Evolutionary conservation across 2,888 invertebrate species (phyloP), one percentile per base, ranked within the genome.

Genomic region (Dascillus cervinus): DNA sequence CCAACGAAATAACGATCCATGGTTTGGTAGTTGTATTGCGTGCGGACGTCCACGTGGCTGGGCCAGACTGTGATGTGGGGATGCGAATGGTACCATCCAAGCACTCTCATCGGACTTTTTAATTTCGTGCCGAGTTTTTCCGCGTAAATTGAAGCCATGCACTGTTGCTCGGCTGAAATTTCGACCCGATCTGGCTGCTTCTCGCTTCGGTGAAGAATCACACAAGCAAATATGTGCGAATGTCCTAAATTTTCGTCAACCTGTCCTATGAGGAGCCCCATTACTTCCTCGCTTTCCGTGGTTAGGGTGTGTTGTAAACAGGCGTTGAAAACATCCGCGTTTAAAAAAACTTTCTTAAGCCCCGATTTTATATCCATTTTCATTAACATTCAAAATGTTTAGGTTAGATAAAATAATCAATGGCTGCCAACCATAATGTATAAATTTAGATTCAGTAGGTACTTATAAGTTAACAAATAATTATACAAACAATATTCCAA

Each of bases 1-100:
- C 89, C 88, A 29, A 88, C 79, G 69, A 88, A 89, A 44, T 78
- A 73, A 13, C 71, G 65, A 57, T 88, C 87, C 83, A 89, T 82
- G 60, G 75, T 73, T 62, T 89, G 88, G 57, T 88, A 87, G 65
- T 76, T 79, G 3, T 74, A 76, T 58, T 89, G 89, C 6, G 88
- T 88, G 43, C 78, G 69, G 23, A 86, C 73, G 73, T 89, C 88
- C 53, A 89, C 82, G 66, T 84, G 84, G 40, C 86, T 88, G 3
- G 89, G 89, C 77, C 81, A 83, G 4, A 88, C 87, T 23, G 88
- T 89, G 26, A 89, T 88, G 53, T 88, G 87, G 13, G 89, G 88
- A 64, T 89, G 88, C 8, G 88, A 89, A 62, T 89, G 89, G 54
- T 89, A 89, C 89, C 89, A 89, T 15, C 89, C 89, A 23, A 88